phyloP scores from a whole-genome alignment of 2,797 vertebrate species.

The Labroides dimidiatus region DNA sequence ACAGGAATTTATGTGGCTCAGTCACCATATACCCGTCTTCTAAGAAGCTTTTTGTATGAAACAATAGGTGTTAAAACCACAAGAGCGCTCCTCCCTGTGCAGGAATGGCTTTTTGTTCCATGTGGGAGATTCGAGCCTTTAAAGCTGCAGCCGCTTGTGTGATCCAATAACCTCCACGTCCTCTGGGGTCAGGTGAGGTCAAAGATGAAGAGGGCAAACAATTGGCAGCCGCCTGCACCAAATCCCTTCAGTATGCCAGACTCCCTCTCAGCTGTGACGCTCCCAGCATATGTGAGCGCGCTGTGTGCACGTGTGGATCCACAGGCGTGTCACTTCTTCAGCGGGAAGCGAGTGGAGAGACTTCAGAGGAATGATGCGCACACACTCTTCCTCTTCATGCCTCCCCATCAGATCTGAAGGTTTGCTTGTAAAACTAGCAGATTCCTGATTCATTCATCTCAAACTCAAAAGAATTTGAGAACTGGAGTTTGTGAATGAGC shows the following conservation, averaged over 20 bases:
- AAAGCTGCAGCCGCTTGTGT: slow-evolving; percentile 34
- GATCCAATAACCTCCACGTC: slow-evolving; percentile 42
- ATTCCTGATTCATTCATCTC: slow-evolving; percentile 49
- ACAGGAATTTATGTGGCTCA: too few species aligned
- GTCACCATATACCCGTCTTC: slow-evolving; percentile 20
- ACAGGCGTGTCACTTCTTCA: slow-evolving; percentile 47
- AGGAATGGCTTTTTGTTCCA: slow-evolving; percentile 44
- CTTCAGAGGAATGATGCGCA: slow-evolving; percentile 42
- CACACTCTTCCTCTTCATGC: slow-evolving; percentile 24
- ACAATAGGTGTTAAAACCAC: slow-evolving; percentile 49
- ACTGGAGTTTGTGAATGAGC: slow-evolving; percentile 47
- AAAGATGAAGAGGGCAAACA: slow-evolving; percentile 74
- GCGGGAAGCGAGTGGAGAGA: slow-evolving; percentile 37
- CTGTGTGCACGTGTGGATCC: slow-evolving; percentile 36
- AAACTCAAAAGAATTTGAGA: slow-evolving; percentile 6
- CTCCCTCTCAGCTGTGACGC: slow-evolving; percentile 66
- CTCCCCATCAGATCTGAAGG: slow-evolving; percentile 32
- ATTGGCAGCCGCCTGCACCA: slow-evolving; percentile 61
- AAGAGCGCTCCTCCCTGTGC: slow-evolving; percentile 8
- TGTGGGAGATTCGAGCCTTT: slow-evolving; percentile 50
- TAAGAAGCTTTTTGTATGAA: slow-evolving; percentile 43
- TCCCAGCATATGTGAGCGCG: slow-evolving; percentile 59
- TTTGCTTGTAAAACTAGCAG: slow-evolving; percentile 41
- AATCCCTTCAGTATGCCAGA: slow-evolving; percentile 60
- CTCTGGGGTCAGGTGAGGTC: slow-evolving; percentile 67